Base-by-base conservation (phyloP, 2,888 invertebrate genomes). In the Drosophila atripex region DNA sequence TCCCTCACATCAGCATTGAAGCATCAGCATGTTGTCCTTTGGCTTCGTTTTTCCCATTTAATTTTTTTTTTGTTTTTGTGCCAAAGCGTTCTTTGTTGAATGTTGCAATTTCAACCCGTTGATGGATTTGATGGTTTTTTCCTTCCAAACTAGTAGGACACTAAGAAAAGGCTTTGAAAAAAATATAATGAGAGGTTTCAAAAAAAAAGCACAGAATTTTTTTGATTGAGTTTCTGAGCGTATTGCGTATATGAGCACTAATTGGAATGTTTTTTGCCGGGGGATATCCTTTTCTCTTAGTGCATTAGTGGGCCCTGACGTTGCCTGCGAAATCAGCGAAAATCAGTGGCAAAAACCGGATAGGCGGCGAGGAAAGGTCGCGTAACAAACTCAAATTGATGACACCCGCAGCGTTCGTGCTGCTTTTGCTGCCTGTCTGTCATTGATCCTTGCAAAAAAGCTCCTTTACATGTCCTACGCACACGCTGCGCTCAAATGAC, bases 21-120 rank as follows among this genome's bases (percentile, higher is more conserved):
- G 61, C 57, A 76, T 55, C 76, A 78, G 80, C 76, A 66, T 76
- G 83, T 78, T 78, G 83, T 85, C 83, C 75, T 74, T 53, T 49
- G 71, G 65, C 76, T 76, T 54, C 65, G 69, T 63, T 84, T 72
- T 70, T n/a, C 6, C 32, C 25, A 16, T 12, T 50, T 47, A 41
- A 38, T 60, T 45, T 63, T 71, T 69, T 73, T 65, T 55, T 49
- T 18, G 45, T 9, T 32, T 21, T 16, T 12, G 25, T 12, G 53
- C 54, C 39, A 8, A 52, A 45, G 25, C 50, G 51, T 57, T 71
- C 57, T 45, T 61, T 71, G 80, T 75, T 84, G 84, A 84, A 84
- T 80, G 82, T 71, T 87, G 82, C 87, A 85, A 83, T 83, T 87
- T 83, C 78, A 83, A 85, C 87, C 82, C 87, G 87, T 85, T 87